Evolutionary conservation across 2,888 invertebrate species (phyloP), one percentile per base, ranked within the genome.

Genomic region (Sturmia bella): DNA sequence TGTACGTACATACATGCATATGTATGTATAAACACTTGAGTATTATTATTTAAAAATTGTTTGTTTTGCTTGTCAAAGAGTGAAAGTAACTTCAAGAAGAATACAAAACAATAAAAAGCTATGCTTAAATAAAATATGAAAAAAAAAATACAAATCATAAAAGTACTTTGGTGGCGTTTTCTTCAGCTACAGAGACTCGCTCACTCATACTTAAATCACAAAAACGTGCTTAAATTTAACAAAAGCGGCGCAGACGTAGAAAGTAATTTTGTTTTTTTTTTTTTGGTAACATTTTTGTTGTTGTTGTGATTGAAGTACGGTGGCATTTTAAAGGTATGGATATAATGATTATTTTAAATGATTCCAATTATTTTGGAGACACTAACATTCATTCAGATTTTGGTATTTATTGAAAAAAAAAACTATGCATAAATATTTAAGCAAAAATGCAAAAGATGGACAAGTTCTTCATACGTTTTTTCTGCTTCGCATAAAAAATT

Each of bases 21-120:
- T n/a, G 11, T n/a, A 43, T 5, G 13, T 43, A 13, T 13, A 43
- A 15, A 43, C 27, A 43, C 43, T 43, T 3, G 5, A 43, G n/a
- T 43, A 43, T 5, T 43, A 27, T 27, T 27, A 27, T 4, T 4
- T 27, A 27, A 27, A 27, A 27, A 6, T 70, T 70, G 24, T 52
- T 59, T 11, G 12, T 24, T 73, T 64, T 39, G 12, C 45, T 74
- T 64, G 17, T 50, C 9, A 66, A 68, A 66, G 57, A 75, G 75
- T 66, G 75, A 75, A 75, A 75, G 75, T 68, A 75, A 75, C 50
- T 75, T 66, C 15, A 41, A 73, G 52, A 43, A 73, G 52, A 32
- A 54, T 50, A 75, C 52, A 50, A 50, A 52, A 61, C 27, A 32
- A 50, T 52, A 66, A 57, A 75, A 57, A 27, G 6, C 27, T 27